Conservation (phyloP, 2,113 vertebrate genomes). For the Calcarius ornatus region DNA sequence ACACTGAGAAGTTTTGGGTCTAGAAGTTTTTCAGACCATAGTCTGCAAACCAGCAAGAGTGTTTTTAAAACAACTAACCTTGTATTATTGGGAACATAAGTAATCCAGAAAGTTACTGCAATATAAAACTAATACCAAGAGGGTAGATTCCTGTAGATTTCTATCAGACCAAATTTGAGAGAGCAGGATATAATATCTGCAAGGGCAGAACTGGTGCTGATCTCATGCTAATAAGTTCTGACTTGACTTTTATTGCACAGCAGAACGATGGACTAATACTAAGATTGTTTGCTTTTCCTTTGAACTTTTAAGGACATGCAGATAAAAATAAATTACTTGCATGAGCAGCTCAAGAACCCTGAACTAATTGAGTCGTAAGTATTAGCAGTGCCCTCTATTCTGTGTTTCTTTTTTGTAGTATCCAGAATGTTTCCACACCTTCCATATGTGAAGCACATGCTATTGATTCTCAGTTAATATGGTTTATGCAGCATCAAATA, state of each 20-base stretch:
- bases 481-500: background rate
- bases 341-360: background rate
- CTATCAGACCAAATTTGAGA: background rate
- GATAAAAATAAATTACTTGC: background rate
- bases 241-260: background rate
- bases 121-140: background rate
- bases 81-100: background rate
- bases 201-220: background rate
- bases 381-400: background rate
- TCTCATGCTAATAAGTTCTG: background rate
- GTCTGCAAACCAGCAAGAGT: background rate
- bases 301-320: constrained; percentile 21
- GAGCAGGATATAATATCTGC: background rate
- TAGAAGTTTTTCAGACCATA: background rate
- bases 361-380: constrained; percentile 1
- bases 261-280: background rate
- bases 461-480: background rate
- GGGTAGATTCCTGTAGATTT: background rate
- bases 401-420: background rate
- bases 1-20: background rate
- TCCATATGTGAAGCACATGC: background rate
- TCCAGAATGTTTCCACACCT: background rate
- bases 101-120: background rate
- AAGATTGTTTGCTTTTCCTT: background rate
- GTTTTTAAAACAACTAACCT: background rate